Evolutionary conservation across 1,140 invertebrate species (phyloP), one percentile per base, ranked within the genome.

Genomic region (Marisa cornuarietis): DNA sequence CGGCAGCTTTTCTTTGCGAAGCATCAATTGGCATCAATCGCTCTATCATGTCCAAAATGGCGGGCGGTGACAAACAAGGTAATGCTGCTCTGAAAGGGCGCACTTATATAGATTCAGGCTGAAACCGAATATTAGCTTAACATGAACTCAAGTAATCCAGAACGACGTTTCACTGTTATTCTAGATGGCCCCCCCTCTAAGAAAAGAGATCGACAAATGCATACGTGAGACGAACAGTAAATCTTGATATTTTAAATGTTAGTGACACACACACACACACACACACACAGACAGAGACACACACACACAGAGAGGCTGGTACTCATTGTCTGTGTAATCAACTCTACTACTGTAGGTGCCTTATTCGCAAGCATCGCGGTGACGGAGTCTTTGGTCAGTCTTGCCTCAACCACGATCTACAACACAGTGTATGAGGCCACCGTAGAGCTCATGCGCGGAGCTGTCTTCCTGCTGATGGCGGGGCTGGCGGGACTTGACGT

Each of bases 351-450:
- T 11, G 42, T 71, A 79, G 78, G 78, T 14, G 71, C 78, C 9
- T 11, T 79, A n/a, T 79, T 79, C 42, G 71, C 78, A 18, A 71
- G 71, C 26, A 42, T 79, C 14, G 71, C 71, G n/a, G 54, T 79
- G 24, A 71, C 62, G 14, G 58, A 79, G 58, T n/a, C 71, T 10
- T 5, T 79, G 42, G 62, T 71, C 73, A 63, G 26, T 22, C 62
- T 74, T 51, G 31, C 26, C 14, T 63, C 69, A 22, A 42, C 31
- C 52, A 42, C 62, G 9, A 63, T 79, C 18, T 79, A 62, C 49
- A 79, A 66, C 71, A 42, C 63, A 6, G 26, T 79, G 20, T 79
- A 79, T n/a, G 16, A 24, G 71, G 58, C 69, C 61, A 79, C 78
- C 6, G 78, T 79, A 11, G 58, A 49, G 14, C 31, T 11, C 31